Conservation (phyloP, 1,140 invertebrate genomes). For the Camponotus vicinus region DNA sequence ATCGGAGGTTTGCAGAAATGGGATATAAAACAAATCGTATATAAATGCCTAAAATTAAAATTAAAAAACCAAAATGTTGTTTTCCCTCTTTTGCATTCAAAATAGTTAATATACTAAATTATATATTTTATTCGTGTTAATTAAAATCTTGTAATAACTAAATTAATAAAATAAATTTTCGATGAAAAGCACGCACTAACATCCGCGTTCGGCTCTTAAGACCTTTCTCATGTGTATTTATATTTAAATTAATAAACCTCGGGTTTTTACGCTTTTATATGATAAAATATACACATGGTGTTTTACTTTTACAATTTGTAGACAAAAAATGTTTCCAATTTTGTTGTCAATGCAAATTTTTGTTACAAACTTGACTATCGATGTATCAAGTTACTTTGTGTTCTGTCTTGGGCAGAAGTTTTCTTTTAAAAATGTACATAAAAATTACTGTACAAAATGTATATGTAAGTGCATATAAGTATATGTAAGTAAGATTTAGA, state of each 20-base stretch:
- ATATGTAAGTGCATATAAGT: background rate
- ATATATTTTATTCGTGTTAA: background rate
- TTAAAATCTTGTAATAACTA: background rate
- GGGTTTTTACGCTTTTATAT: background rate
- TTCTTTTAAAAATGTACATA: background rate
- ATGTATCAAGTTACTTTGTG: background rate
- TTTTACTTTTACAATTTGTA: constrained; percentile 2
- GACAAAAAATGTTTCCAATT: background rate
- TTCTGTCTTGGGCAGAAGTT: background rate
- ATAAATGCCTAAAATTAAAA: background rate
- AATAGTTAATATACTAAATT: background rate
- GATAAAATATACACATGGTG: background rate
- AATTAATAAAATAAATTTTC: no score
- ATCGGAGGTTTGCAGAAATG: background rate
- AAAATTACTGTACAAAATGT: background rate
- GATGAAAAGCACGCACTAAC: no score
- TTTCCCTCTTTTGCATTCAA: constrained; percentile 12
- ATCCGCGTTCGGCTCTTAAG: no score
- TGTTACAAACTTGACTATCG: background rate
- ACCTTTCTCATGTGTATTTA: no score
- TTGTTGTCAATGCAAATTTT: background rate
- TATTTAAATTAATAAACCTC: background rate
- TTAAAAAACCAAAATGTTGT: background rate
- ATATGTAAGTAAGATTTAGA: background rate
- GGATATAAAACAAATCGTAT: background rate